These are phyloP conservation scores for Drosophila paranaensis DNA, from an alignment of 2,888 invertebrate genomes.

Conservation along the genomic window DNA sequence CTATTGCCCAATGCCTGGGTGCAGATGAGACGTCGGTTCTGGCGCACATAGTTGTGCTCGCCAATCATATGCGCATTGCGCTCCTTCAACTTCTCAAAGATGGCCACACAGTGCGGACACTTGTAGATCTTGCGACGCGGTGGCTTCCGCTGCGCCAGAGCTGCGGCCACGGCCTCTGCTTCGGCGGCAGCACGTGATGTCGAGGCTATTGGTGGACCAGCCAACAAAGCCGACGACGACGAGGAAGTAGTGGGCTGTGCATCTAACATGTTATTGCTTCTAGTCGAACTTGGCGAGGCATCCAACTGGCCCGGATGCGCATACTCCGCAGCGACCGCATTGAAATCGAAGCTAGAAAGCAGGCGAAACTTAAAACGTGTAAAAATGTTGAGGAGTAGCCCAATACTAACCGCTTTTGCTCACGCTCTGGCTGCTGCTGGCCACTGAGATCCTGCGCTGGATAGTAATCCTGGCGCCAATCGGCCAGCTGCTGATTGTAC, in stretches of 20 bases:
- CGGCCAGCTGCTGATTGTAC: slow-evolving; percentile 76
- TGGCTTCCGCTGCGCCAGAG: slow-evolving; percentile 59
- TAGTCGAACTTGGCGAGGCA: slow-evolving; percentile 39
- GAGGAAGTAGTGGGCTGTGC: slow-evolving; percentile 67
- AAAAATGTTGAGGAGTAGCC: not conserved
- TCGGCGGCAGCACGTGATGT: slow-evolving; percentile 64
- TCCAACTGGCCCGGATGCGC: slow-evolving; percentile 38
- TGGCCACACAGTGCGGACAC: slow-evolving; percentile 82
- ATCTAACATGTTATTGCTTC: slow-evolving; percentile 53
- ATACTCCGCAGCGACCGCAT: slow-evolving; percentile 59
- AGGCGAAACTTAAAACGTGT: not conserved
- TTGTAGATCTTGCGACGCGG: slow-evolving; percentile 82
- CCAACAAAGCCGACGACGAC: slow-evolving; percentile 75
- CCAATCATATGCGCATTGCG: slow-evolving; percentile 84
- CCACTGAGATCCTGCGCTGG: slow-evolving; percentile 82
- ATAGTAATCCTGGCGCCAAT: slow-evolving; percentile 83
- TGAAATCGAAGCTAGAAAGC: slow-evolving; percentile 60
- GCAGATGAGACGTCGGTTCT: slow-evolving; percentile 83
- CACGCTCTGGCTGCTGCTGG: slow-evolving; percentile 44
- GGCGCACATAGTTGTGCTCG: slow-evolving; percentile 83
- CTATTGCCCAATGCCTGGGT: slow-evolving; percentile 56
- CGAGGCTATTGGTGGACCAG: slow-evolving; percentile 79
- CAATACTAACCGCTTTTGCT: slow-evolving; percentile 72
- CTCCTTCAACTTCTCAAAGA: slow-evolving; percentile 83
- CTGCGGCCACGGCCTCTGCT: slow-evolving; percentile 61